phyloP scores from a whole-genome alignment of 2,888 invertebrate species.

The Liodrosophila aerea region DNA sequence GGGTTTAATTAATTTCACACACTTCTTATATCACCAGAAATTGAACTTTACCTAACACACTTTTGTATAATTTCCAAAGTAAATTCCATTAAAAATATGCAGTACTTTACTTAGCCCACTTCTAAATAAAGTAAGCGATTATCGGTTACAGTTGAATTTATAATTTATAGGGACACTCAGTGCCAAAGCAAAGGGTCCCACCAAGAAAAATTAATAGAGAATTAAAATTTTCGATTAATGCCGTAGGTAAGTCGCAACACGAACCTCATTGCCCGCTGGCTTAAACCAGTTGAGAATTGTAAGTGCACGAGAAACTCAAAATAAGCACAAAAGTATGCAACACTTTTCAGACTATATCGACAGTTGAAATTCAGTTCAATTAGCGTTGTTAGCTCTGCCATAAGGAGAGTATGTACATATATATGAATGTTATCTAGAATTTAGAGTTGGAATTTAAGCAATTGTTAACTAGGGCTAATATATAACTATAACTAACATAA shows the following conservation, averaged over 20 bases:
- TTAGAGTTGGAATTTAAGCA: too few species aligned
- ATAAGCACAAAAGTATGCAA: constrained; percentile 45
- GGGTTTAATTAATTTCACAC: not conserved
- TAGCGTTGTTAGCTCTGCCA: too few species aligned
- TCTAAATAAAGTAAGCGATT: too few species aligned
- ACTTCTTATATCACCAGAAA: not conserved
- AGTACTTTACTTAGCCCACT: too few species aligned
- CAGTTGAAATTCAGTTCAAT: too few species aligned
- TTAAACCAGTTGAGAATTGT: constrained; percentile 67
- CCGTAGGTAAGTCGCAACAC: accelerated
- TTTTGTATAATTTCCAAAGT: too few species aligned
- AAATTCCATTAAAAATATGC: too few species aligned
- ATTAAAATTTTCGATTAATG: constrained; percentile 63
- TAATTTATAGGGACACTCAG: constrained; percentile 72
- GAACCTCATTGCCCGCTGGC: not conserved
- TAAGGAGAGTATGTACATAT: too few species aligned
- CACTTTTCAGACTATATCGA: constrained; percentile 19
- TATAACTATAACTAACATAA: too few species aligned
- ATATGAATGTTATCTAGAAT: too few species aligned
- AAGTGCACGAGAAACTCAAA: constrained; percentile 2
- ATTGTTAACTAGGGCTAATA: too few species aligned
- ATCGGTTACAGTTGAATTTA: constrained; percentile 21
- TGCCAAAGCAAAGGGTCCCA: constrained; percentile 79
- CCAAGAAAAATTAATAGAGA: constrained; percentile 79
- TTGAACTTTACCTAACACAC: too few species aligned